Percentiles rank a stretch among this genome's conserved stretches.
These are phyloP conservation scores for Dryobotodes eremita DNA, from an alignment of 2,888 invertebrate genomes.

Conservation along the genomic window DNA sequence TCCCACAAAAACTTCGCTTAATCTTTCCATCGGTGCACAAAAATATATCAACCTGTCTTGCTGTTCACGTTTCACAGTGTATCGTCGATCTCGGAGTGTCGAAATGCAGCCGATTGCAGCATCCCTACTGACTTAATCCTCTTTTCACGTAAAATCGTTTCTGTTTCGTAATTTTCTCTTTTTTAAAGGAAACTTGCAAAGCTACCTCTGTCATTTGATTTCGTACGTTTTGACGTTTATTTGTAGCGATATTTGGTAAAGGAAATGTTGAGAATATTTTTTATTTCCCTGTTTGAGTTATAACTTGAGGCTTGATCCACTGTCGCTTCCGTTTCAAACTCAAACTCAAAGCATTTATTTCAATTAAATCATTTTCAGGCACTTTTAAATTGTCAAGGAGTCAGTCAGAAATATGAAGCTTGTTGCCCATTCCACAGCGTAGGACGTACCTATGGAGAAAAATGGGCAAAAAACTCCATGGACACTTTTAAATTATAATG, in stretches of 20 bases:
- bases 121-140: constrained; percentile 67
- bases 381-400: no score
- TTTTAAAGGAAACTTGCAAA: constrained; percentile 57
- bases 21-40: neutral
- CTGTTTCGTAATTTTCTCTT: constrained; percentile 59
- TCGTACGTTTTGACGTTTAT: constrained; percentile 21
- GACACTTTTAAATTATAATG: no score
- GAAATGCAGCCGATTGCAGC: constrained; percentile 57
- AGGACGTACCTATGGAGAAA: no score
- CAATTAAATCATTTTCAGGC: no score
- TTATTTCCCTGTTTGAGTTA: neutral
- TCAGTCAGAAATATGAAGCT: no score
- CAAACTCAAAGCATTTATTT: no score
- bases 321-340: no score
- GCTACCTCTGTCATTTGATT: constrained; percentile 41
- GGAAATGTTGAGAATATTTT: neutral
- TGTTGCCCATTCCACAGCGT: no score
- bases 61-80: constrained; percentile 33
- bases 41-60: constrained; percentile 31
- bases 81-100: constrained; percentile 40
- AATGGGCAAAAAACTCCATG: no score
- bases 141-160: constrained; percentile 68
- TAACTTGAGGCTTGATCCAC: neutral
- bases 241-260: constrained; percentile 3
- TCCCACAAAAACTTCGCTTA: no score